Percentiles rank a stretch among this genome's conserved stretches.
Evolutionary conservation across 2,888 invertebrate genomes (phyloP).

Genomic region (Sesamia inferens): DNA sequence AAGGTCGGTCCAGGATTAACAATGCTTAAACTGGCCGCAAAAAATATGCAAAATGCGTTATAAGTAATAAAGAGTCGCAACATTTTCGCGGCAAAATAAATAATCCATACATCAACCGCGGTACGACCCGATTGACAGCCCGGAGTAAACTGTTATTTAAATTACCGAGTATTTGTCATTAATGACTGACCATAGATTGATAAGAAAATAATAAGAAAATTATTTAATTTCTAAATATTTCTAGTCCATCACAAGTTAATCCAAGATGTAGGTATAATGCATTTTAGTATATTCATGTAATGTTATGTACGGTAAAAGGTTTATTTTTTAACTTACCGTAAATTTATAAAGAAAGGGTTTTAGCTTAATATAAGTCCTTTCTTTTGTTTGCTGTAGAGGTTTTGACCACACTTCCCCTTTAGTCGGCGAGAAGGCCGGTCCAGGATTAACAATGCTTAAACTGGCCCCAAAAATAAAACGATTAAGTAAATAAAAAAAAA

Average conservation of each 20-base stretch:
- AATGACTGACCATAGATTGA: constrained; percentile 34
- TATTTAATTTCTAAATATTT: not conserved
- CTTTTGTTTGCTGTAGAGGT: constrained; percentile 88
- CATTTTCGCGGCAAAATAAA: constrained; percentile 64
- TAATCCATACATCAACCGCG: constrained; percentile 19
- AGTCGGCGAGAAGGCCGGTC: constrained; percentile 68
- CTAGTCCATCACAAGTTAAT: not conserved
- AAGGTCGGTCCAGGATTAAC: constrained; percentile 66
- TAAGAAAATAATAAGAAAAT: constrained; percentile 11
- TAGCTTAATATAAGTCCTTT: constrained; percentile 83
- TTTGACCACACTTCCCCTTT: constrained; percentile 93
- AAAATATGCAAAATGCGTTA: constrained; percentile 36
- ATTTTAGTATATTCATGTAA: not conserved
- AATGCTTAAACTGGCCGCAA: constrained; percentile 47
- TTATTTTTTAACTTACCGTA: constrained; percentile 76
- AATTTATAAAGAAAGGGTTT: constrained; percentile 87
- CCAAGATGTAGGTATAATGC: too few relatives aligned
- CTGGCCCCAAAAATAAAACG: constrained; percentile 30
- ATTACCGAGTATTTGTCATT: constrained; percentile 40
- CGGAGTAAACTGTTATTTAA: constrained; percentile 6
- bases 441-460: constrained; percentile 57
- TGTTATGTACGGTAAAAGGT: not conserved
- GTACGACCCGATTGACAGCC: constrained; percentile 47
- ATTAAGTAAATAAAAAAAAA: too few relatives aligned
- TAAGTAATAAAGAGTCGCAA: constrained; percentile 56